phyloP scores from a whole-genome alignment of 2,113 vertebrate species.

The Hydrochoerus hydrochaeris region DNA sequence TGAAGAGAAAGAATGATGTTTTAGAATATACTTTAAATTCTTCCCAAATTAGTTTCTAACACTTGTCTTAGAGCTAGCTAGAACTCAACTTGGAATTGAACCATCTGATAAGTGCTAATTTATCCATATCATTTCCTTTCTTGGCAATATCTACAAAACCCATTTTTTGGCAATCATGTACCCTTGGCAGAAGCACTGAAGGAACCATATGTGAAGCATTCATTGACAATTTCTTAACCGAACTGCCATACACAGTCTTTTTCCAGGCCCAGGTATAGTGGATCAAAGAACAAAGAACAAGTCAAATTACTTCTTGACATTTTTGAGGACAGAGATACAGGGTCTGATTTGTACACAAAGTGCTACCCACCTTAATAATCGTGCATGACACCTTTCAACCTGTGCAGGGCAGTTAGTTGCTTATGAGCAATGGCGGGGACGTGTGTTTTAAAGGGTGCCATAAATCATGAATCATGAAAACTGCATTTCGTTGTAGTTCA shows the following conservation, averaged over 20 bases:
- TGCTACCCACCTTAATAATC: background rate
- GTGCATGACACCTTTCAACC: background rate
- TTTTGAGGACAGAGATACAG: background rate
- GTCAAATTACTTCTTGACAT: background rate
- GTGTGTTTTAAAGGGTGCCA: background rate
- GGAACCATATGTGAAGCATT: background rate
- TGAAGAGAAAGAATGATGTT: background rate
- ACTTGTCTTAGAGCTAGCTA: background rate
- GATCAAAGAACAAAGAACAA: background rate
- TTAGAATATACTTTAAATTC: background rate
- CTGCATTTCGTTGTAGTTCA: background rate
- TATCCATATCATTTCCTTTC: background rate
- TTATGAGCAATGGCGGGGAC: background rate
- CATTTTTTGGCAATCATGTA: background rate
- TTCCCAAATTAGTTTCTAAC: background rate
- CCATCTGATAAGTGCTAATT: background rate
- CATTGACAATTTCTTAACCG: background rate
- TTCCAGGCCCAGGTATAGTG: background rate
- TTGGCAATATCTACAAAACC: constrained; percentile 10
- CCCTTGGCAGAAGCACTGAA: background rate
- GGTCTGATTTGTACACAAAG: background rate
- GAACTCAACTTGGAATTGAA: background rate
- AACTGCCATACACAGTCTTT: background rate
- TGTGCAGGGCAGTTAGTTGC: background rate
- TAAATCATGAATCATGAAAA: background rate